Evolutionary conservation across 2,797 vertebrate genomes (phyloP), one percentile per base, ranked within the genome.

Genomic region (Monodelphis domestica): DNA sequence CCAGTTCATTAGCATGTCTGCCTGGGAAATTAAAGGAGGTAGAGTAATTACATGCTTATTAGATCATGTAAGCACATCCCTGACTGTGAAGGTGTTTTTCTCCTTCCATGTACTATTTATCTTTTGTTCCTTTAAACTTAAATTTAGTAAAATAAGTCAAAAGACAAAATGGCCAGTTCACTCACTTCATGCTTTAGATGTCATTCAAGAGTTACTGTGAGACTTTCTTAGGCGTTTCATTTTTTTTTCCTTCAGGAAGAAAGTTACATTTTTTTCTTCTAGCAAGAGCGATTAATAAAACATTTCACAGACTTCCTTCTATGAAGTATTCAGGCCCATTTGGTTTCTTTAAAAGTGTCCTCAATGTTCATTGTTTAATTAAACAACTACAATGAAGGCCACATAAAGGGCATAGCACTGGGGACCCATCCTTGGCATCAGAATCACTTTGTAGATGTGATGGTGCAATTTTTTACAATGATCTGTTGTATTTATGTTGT

Each of bases 281-380:
- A 96, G 11, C 88, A 95, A 93, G 29, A 95, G 88, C 89, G 3
- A n/a, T 12, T 70, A 91, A 96, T 53, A 96, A 97, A 96, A 89
- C 29, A 90, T 51, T 95, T 70, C 51, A 91, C 53, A 94, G 89
- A 53, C 56, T 93, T 87, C 93, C 33, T 96, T 45, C n/a, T 92
- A n/a, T 92, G 70, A 97, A 96, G 50, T 29, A 21, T 28, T 91
- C 92, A 95, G 92, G 59, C 0, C 91, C 87, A 89, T 38, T 91
- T 96, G 93, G 51, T 30, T 94, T 87, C 28, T n/a, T 97, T 93
- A 93, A 94, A 93, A 96, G 59, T 96, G 26, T 93, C 97, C 50
- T 92, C 91, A 33, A 21, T 28, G 89, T 29, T 92, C 54, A 50
- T 15, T 92, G 21, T 54, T 95, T 97, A 56, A 95, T 97, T 96